These are phyloP conservation scores for Herpetotheres cachinnans DNA, from an alignment of 2,113 vertebrate species.

Conservation along the genomic window DNA sequence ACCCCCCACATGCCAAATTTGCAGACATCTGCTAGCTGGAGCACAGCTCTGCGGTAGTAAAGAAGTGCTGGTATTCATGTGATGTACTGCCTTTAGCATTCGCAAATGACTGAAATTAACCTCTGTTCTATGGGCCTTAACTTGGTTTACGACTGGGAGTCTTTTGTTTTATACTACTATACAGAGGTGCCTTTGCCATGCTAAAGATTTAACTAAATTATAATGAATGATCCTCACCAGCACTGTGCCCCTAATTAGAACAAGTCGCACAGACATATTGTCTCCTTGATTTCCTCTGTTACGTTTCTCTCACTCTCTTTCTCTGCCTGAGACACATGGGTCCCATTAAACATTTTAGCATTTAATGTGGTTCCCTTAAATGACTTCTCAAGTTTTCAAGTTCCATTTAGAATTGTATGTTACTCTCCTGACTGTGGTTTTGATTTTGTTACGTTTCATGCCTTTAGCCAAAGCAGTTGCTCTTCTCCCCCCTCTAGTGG, in stretches of 20 bases:
- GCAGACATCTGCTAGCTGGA: slow-evolving; percentile 76
- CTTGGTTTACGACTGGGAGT: slow-evolving; percentile 36
- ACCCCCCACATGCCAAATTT: slow-evolving; percentile 36
- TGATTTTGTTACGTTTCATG: slow-evolving; percentile 70
- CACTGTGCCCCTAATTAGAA: slow-evolving; percentile 82
- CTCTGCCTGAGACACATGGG: slow-evolving; percentile 82
- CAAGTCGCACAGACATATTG: slow-evolving; percentile 84
- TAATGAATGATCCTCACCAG: slow-evolving; percentile 79
- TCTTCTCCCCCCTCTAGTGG: slow-evolving; percentile 75
- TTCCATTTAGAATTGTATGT: slow-evolving; percentile 80
- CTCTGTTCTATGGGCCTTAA: slow-evolving; percentile 56
- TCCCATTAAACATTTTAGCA: slow-evolving; percentile 82
- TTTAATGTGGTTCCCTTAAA: slow-evolving; percentile 87
- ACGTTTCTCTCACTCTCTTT: slow-evolving; percentile 79
- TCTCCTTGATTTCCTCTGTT: slow-evolving; percentile 84
- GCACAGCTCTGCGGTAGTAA: slow-evolving; percentile 55
- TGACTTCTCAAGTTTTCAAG: slow-evolving; percentile 84
- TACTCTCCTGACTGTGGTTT: slow-evolving; percentile 75
- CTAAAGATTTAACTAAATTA: slow-evolving; percentile 78
- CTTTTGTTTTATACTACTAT: slow-evolving; percentile 71
- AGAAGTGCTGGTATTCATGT: slow-evolving; percentile 65
- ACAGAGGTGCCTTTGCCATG: slow-evolving; percentile 74
- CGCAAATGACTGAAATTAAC: slow-evolving; percentile 65
- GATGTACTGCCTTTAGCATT: slow-evolving; percentile 61
- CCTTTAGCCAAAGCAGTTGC: slow-evolving; percentile 43